Percentiles rank a stretch among this genome's conserved stretches.
Conservation (phyloP, 2,888 invertebrate genomes). For the Mycalesis mineus region DNA sequence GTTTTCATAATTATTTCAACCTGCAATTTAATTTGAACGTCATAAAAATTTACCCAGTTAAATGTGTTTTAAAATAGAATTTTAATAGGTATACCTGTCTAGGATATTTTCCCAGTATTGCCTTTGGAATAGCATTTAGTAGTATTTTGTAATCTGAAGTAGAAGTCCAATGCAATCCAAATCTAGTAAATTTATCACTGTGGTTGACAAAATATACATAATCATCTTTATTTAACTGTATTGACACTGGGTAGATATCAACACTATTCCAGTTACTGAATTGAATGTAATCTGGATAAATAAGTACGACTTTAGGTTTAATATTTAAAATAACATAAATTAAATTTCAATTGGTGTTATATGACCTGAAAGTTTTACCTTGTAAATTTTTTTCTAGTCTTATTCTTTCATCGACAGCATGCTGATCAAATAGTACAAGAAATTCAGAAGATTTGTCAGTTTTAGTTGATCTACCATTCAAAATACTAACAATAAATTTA, state of each 20-base stretch:
- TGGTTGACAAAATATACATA: constrained; percentile 74
- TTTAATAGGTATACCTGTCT: constrained; percentile 62
- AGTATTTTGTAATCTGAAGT: constrained; percentile 57
- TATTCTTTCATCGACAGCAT: constrained; percentile 91
- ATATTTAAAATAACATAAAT: neutral
- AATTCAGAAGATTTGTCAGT: constrained; percentile 57
- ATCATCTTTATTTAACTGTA: constrained; percentile 64
- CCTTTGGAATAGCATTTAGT: constrained; percentile 79
- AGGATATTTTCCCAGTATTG: constrained; percentile 76
- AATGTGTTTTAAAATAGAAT: too few relatives aligned
- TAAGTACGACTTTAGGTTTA: neutral
- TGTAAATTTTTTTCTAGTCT: constrained; percentile 83
- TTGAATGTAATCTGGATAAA: constrained; percentile 65
- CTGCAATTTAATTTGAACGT: constrained; percentile 43
- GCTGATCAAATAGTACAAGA: constrained; percentile 88
- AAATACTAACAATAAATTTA: constrained; percentile 82
- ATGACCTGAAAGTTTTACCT: constrained; percentile 54
- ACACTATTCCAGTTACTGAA: constrained; percentile 56
- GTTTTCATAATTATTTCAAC: constrained; percentile 59
- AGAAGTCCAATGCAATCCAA: constrained; percentile 77
- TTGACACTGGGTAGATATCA: constrained; percentile 42
- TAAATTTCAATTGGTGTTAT: neutral
- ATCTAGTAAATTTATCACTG: constrained; percentile 71
- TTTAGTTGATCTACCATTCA: constrained; percentile 39
- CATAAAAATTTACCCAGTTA: too few relatives aligned